Evolutionary conservation across 2,113 vertebrate genomes (phyloP).

Genomic region (Notothenia rossii): DNA sequence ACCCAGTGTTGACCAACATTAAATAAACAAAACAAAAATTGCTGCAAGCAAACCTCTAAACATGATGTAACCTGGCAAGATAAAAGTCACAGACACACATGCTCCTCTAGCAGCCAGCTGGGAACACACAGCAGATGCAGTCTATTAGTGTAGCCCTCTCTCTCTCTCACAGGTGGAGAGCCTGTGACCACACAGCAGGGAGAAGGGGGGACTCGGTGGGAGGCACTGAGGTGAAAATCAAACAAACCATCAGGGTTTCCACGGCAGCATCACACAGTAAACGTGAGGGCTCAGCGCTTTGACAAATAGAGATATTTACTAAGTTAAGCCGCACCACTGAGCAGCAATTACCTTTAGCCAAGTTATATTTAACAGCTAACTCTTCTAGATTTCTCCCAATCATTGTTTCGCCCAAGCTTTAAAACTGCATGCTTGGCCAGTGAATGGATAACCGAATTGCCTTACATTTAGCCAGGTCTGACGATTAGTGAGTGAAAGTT

Average conservation of each 20-base stretch:
- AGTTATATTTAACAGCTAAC: constrained; percentile 17
- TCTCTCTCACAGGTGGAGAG: constrained; percentile 62
- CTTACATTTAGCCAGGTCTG: neutral
- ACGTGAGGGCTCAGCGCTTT: constrained; percentile 40
- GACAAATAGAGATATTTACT: constrained; percentile 64
- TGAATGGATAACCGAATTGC: neutral
- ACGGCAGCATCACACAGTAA: constrained; percentile 63
- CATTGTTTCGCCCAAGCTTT: neutral
- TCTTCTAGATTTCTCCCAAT: neutral
- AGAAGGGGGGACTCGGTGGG: constrained; percentile 9
- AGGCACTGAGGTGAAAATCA: constrained; percentile 71
- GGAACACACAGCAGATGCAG: constrained; percentile 49
- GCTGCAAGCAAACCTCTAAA: constrained; percentile 18
- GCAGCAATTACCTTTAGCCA: constrained; percentile 17
- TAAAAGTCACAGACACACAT: constrained; percentile 12
- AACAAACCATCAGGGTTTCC: constrained; percentile 75
- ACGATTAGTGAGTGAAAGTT: neutral
- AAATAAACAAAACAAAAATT: neutral
- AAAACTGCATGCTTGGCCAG: constrained; percentile 8
- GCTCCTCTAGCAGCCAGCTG: constrained; percentile 54
- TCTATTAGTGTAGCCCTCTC: neutral
- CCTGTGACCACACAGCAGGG: constrained; percentile 56
- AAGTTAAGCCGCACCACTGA: constrained; percentile 43
- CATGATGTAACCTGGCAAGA: neutral
- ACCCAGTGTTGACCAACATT: constrained; percentile 30